Conservation (phyloP, 2,797 vertebrate species). For the Harpagifer antarcticus region DNA sequence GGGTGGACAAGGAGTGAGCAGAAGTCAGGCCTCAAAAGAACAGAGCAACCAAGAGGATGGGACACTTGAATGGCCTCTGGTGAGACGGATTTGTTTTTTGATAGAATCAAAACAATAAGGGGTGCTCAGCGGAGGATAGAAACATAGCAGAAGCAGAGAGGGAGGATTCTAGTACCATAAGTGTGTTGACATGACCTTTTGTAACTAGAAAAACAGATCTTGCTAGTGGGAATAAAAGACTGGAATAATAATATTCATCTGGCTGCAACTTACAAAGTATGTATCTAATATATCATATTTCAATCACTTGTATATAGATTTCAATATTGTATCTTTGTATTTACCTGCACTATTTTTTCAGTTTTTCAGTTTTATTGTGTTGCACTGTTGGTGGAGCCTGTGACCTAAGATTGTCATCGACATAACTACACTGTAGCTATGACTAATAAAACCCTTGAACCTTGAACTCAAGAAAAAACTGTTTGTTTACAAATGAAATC, state of each 20-base stretch:
- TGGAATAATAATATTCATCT: too few species aligned
- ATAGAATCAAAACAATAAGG: constrained; percentile 55
- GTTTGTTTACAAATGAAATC: constrained; percentile 5
- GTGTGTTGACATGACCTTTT: constrained; percentile 23
- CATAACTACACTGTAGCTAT: too few species aligned
- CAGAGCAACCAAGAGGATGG: constrained; percentile 39
- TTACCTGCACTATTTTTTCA: too few species aligned
- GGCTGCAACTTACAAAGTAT: background rate
- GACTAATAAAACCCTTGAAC: background rate
- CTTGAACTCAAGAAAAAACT: background rate
- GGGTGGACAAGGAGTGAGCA: constrained; percentile 32
- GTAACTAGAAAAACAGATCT: constrained; percentile 12
- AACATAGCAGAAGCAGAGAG: constrained; percentile 17
- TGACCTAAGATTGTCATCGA: too few species aligned
- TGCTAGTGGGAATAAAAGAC: constrained; percentile 9
- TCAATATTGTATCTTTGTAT: too few species aligned
- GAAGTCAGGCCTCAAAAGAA: constrained; percentile 31
- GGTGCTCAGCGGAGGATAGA: constrained; percentile 3
- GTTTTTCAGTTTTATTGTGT: too few species aligned
- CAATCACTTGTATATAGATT: too few species aligned
- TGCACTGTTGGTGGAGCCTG: too few species aligned
- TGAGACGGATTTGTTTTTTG: constrained; percentile 39
- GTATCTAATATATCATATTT: too few species aligned
- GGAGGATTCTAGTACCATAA: constrained; percentile 25
- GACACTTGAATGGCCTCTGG: constrained; percentile 37